Evolutionary conservation across 2,888 invertebrate genomes (phyloP).

Genomic region (Heliconius aoede): DNA sequence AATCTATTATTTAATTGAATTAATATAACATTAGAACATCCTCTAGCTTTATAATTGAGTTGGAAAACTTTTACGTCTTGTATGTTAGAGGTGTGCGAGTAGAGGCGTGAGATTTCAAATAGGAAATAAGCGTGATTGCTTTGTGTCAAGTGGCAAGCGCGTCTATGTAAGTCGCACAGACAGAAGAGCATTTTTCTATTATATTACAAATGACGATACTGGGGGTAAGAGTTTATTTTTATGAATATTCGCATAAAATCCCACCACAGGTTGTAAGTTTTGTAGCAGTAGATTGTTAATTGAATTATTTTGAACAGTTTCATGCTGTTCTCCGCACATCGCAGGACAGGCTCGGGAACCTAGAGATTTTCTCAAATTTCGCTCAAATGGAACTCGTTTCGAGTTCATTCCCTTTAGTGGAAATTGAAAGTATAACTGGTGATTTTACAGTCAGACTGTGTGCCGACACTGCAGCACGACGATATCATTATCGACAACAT

Average conservation of each 20-base stretch:
- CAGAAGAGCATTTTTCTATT: constrained; percentile 33
- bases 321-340: no score
- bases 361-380: no score
- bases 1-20: constrained; percentile 39
- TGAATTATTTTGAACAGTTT: neutral
- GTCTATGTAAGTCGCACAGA: constrained; percentile 39
- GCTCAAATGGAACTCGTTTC: no score
- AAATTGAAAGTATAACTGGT: no score
- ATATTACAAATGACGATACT: neutral
- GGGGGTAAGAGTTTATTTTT: neutral
- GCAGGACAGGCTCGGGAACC: no score
- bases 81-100: constrained; percentile 54
- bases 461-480: no score
- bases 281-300: neutral
- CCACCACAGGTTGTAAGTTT: neutral
- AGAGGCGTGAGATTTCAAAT: constrained; percentile 53
- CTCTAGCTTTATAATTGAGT: constrained; percentile 58
- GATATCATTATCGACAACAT: no score
- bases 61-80: constrained; percentile 64
- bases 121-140: constrained; percentile 64
- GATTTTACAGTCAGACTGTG: no score
- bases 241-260: neutral
- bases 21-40: constrained; percentile 56
- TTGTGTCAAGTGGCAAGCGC: constrained; percentile 61
- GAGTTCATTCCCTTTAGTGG: no score